Evolutionary conservation across 1,140 invertebrate species (phyloP).

Genomic region (Sarcophaga bullata): DNA sequence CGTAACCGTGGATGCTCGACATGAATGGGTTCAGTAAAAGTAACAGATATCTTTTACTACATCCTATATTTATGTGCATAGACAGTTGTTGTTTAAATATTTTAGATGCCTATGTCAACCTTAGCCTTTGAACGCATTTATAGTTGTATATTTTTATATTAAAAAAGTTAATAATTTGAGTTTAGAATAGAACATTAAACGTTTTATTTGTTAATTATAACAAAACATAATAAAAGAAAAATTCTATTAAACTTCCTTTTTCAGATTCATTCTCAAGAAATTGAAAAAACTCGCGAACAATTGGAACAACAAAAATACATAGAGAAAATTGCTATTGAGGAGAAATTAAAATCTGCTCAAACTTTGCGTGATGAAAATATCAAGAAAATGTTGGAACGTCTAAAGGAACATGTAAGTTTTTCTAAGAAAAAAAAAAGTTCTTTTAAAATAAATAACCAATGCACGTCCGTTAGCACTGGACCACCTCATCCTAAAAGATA

Average conservation of each 20-base stretch:
- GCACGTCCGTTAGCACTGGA: constrained; percentile 25
- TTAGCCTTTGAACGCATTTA: background rate
- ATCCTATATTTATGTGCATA: no score
- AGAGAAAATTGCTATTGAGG: constrained; percentile 82
- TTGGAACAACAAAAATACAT: constrained; percentile 86
- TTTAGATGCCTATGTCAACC: no score
- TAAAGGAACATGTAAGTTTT: constrained; percentile 85
- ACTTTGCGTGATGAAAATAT: constrained; percentile 87
- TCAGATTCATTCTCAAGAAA: constrained; percentile 77
- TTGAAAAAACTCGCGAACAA: constrained; percentile 83
- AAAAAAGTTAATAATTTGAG: no score
- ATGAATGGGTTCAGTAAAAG: no score
- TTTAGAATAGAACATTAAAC: background rate
- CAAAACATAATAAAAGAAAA: background rate
- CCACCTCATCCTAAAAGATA: background rate
- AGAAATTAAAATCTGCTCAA: constrained; percentile 84
- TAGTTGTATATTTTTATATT: no score
- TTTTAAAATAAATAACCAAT: background rate
- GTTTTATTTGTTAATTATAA: background rate
- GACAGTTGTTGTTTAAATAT: no score
- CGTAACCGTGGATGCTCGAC: no score
- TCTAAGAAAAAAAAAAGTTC: background rate
- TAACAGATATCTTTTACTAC: no score
- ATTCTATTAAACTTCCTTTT: constrained; percentile 3
- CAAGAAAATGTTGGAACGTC: constrained; percentile 86